A percentile compares a stretch with the other conserved stretches of the same genome.
Conservation (phyloP, 2,888 invertebrate species). For the Drosophila gaucha region DNA sequence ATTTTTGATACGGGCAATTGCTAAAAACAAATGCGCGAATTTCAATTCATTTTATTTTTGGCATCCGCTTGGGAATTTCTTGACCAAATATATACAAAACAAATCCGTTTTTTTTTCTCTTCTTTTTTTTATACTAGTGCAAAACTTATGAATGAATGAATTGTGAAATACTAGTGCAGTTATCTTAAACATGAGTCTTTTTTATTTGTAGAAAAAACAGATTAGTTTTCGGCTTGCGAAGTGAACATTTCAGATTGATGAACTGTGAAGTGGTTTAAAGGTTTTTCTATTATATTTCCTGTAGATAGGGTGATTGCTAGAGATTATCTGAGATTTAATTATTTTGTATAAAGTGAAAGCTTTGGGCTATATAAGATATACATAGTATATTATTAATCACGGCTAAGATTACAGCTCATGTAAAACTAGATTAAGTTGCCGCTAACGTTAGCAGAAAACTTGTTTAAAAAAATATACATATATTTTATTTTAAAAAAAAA, state of each 20-base stretch:
- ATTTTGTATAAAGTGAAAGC: neutral
- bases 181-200: conserved; percentile 5
- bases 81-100: conserved; percentile 41
- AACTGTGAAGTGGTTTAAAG: neutral
- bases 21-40: conserved; percentile 23
- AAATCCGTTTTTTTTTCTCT: neutral
- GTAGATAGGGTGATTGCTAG: neutral
- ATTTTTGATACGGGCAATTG: conserved; percentile 51
- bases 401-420: too few species aligned
- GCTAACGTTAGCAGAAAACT: too few species aligned
- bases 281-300: neutral
- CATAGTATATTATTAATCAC: neutral
- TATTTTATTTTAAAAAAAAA: too few species aligned
- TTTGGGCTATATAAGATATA: neutral
- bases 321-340: conserved; percentile 1
- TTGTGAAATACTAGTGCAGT: neutral
- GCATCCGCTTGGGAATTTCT: conserved; percentile 32
- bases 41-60: conserved; percentile 25
- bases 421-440: too few species aligned
- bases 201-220: conserved; percentile 2
- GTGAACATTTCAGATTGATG: neutral
- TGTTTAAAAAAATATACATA: too few species aligned
- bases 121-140: neutral
- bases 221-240: neutral
- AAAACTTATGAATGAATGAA: conserved; percentile 15